Evolutionary conservation across 2,888 invertebrate genomes (phyloP).

Genomic region (Amblyteles armatorius): DNA sequence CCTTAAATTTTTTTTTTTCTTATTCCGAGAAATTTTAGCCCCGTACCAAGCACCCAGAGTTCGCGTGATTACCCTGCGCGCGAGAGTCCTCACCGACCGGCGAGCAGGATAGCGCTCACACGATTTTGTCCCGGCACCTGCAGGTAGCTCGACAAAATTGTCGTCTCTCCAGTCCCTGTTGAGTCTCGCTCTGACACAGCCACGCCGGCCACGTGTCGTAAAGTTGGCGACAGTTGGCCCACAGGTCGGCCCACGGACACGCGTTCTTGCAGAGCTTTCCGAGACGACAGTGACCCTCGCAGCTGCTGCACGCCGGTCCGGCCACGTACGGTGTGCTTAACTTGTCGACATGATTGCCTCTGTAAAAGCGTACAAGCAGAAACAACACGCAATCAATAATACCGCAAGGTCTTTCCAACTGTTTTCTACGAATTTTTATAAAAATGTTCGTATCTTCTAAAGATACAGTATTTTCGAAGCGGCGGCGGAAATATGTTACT

Average conservation of each 20-base stretch:
- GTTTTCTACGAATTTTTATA: background rate
- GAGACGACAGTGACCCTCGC: conserved; percentile 88
- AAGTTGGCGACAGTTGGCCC: conserved; percentile 90
- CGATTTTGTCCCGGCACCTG: conserved; percentile 87
- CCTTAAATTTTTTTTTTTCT: background rate
- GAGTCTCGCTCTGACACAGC: conserved; percentile 87
- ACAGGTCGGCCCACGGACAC: conserved; percentile 89
- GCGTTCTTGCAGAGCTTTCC: conserved; percentile 90
- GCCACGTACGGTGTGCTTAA: conserved; percentile 89
- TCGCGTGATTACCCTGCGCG: conserved; percentile 7
- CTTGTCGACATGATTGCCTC: conserved; percentile 89
- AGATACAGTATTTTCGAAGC: too few species aligned
- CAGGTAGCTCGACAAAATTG: conserved; percentile 91
- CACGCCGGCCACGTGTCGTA: conserved; percentile 87
- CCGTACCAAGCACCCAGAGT: conserved; percentile 18
- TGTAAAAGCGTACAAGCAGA: conserved; percentile 79
- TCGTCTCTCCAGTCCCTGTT: conserved; percentile 86
- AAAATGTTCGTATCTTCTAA: background rate
- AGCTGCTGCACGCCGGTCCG: conserved; percentile 89
- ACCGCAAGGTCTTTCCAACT: background rate
- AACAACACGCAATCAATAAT: conserved; percentile 22
- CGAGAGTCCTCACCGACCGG: conserved; percentile 28
- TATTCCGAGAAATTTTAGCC: conserved; percentile 6
- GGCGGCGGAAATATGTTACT: background rate
- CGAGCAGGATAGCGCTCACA: conserved; percentile 66